These are phyloP conservation scores for Hyaena hyaena DNA, from an alignment of 2,113 vertebrate species.

Conservation along the genomic window DNA sequence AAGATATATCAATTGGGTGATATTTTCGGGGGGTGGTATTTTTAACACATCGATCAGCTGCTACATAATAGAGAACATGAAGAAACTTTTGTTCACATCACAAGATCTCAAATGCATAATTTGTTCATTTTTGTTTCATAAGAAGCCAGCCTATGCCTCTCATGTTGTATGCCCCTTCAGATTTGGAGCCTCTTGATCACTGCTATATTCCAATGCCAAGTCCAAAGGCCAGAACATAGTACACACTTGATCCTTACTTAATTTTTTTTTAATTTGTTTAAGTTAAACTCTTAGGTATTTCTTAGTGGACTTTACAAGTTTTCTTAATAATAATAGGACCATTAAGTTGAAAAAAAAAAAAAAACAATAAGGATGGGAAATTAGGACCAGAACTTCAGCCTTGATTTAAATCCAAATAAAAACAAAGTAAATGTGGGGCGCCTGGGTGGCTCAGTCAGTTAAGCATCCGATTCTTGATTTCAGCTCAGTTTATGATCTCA, in stretches of 20 bases:
- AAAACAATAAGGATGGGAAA: background rate
- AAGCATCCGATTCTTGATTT: no score
- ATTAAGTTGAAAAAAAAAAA: conserved; percentile 8
- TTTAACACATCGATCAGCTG: conserved; percentile 6
- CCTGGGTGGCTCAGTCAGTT: no score
- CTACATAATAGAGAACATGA: background rate
- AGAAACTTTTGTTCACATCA: conserved; percentile 16
- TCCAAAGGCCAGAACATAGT: background rate
- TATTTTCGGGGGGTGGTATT: background rate
- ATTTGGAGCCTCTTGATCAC: background rate
- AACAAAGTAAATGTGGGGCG: background rate
- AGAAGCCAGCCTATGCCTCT: background rate
- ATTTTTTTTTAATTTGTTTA: background rate
- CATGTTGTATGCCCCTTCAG: background rate
- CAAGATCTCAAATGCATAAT: background rate
- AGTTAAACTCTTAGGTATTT: conserved; percentile 10
- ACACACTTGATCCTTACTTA: background rate
- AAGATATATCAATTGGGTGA: background rate
- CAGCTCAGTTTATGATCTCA: no score
- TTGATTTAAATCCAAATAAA: conserved; percentile 45
- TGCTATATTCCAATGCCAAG: background rate
- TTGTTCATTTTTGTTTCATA: conserved; percentile 14
- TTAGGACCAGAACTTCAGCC: conserved; percentile 1
- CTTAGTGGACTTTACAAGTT: background rate
- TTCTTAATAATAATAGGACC: background rate